Evolutionary conservation across 1,140 invertebrate species (phyloP).

Genomic region (Chironomus striatipennis): DNA sequence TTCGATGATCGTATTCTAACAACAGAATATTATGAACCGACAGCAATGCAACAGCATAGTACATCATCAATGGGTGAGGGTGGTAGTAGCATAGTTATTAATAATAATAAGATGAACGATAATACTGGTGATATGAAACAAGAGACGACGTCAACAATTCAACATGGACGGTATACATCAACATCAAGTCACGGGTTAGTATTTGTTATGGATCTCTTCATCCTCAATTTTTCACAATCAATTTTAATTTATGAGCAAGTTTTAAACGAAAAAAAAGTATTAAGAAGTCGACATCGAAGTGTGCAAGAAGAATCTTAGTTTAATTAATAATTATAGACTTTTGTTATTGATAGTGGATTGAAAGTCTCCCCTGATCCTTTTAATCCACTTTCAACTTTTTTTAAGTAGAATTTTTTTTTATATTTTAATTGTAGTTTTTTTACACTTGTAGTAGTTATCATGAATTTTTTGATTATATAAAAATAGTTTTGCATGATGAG

Average conservation of each 20-base stretch:
- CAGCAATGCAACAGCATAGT: conserved; percentile 51
- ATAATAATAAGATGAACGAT: neutral
- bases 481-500: conserved; percentile 12
- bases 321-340: neutral
- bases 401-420: neutral
- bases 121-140: neutral
- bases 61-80: conserved; percentile 28
- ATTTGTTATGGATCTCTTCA: neutral
- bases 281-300: no score
- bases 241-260: no score
- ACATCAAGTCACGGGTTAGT: conserved; percentile 17
- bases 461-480: no score
- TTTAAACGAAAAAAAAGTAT: no score
- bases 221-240: neutral
- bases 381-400: neutral
- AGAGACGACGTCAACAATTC: neutral
- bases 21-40: conserved; percentile 88
- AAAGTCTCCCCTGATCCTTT: no score
- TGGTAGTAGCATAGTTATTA: conserved; percentile 31
- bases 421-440: neutral
- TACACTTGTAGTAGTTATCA: no score
- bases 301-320: neutral
- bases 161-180: conserved; percentile 11
- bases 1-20: conserved; percentile 76
- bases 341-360: neutral